phyloP scores from a whole-genome alignment of 2,888 invertebrate genomes.

The Nematopogon swammerdamellus region DNA sequence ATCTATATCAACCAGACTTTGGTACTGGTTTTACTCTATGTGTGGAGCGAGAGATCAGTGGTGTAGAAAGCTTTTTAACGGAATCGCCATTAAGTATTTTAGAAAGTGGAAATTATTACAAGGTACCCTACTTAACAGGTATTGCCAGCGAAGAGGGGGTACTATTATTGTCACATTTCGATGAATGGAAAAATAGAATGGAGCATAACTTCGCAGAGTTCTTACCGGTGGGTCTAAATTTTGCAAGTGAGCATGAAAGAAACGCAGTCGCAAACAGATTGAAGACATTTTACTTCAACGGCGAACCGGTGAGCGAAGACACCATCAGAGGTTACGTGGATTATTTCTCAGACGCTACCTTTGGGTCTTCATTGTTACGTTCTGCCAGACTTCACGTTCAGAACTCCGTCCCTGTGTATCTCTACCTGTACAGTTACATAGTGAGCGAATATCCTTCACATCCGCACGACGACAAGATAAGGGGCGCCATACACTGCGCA shows the following conservation, averaged over 20 bases:
- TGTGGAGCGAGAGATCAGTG: constrained; percentile 13
- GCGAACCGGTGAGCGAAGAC: constrained; percentile 13
- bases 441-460: constrained; percentile 16
- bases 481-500: constrained; percentile 18
- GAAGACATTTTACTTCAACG: constrained; percentile 18
- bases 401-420: constrained; percentile 14
- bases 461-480: constrained; percentile 13
- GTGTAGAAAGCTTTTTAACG: constrained; percentile 13
- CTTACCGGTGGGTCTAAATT: constrained; percentile 19
- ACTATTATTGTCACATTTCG: constrained; percentile 16
- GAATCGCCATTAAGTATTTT: constrained; percentile 14
- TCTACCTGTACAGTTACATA: constrained; percentile 21
- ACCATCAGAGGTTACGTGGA: constrained; percentile 15
- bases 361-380: constrained; percentile 16
- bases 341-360: constrained; percentile 18
- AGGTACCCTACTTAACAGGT: constrained; percentile 18
- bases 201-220: constrained; percentile 17
- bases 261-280: constrained; percentile 14
- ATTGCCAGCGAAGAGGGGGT: constrained; percentile 18
- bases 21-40: constrained; percentile 22
- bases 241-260: constrained; percentile 14
- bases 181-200: constrained; percentile 16
- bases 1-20: constrained; percentile 17
- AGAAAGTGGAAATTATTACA: constrained; percentile 11
- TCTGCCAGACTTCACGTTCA: constrained; percentile 14